Conservation (phyloP, 2,113 vertebrate genomes). For the Toxotes chatareus region DNA sequence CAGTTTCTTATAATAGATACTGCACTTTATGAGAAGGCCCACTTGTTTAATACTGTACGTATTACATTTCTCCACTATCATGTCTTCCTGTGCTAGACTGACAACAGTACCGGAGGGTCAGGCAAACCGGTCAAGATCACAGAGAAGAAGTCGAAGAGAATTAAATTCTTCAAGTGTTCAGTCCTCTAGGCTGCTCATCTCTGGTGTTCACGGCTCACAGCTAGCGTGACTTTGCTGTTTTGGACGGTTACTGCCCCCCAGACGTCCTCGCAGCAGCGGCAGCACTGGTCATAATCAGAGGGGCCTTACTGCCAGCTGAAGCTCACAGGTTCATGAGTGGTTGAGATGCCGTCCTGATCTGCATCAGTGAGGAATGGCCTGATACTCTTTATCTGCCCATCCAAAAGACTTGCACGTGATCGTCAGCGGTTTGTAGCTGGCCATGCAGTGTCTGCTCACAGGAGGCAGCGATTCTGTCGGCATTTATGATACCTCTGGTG, state of each 20-base stretch:
- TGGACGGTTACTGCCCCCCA: slow-evolving; percentile 24
- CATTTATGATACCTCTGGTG: slow-evolving; percentile 48
- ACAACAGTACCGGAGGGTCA: slow-evolving; percentile 88
- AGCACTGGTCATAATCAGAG: slow-evolving; percentile 31
- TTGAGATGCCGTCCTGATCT: slow-evolving; percentile 38
- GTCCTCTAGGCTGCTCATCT: slow-evolving; percentile 87
- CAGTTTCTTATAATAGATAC: background rate
- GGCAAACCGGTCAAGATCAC: slow-evolving; percentile 95
- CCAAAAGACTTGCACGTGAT: slow-evolving; percentile 44
- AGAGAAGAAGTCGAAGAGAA: slow-evolving; percentile 95
- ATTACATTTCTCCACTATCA: background rate
- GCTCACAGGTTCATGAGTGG: slow-evolving; percentile 41
- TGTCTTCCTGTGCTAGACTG: slow-evolving; percentile 83
- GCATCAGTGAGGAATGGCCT: slow-evolving; percentile 48
- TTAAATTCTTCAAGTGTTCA: slow-evolving; percentile 93
- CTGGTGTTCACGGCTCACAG: slow-evolving; percentile 54
- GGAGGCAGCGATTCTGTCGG: slow-evolving; percentile 21
- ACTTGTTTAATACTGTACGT: background rate
- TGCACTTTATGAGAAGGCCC: background rate
- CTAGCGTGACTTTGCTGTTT: slow-evolving; percentile 74
- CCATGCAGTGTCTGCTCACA: slow-evolving; percentile 47
- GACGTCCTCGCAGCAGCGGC: slow-evolving; percentile 26
- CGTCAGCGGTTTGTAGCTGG: slow-evolving; percentile 52
- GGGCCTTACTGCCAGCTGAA: slow-evolving; percentile 48
- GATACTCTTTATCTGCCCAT: slow-evolving; percentile 41